Base-by-base conservation (phyloP, 2,113 vertebrate genomes). In the Circaetus cinerascens region DNA sequence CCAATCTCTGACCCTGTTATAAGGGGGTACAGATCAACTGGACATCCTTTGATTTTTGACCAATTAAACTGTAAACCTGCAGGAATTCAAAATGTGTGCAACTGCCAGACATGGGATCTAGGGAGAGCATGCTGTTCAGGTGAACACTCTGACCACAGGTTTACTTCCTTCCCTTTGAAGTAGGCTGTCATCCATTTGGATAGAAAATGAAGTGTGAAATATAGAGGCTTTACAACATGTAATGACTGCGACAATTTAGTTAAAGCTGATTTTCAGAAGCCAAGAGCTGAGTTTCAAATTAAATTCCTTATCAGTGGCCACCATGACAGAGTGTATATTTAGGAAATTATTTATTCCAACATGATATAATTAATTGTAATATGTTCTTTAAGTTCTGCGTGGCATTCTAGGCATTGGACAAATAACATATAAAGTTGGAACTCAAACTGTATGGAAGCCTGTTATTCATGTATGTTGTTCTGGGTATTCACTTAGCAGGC, bases 201-300 rank as follows among this genome's bases (percentile, higher is more conserved):
- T 53, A 73, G 91, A 97, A 97, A 97, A 94, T 88, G 76, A 96
- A 95, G 96, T 91, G 95, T 95, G 96, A 97, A 97, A 97, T 96
- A 95, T 62, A 96, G 77, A 97, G 93, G 89, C 93, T 97, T 97
- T 95, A 97, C 73, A 81, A 95, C 74, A 3, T 82, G 95, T 97
- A 97, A 97, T 96, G 94, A 95, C 94, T 97, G 93, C 36, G 3
- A 95, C 97, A 97, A 95, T 97, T 97, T 93, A 94, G 96, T 96
- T 97, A 96, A 93, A 96, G 66, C 59, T 93, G 95, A 85, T 96
- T 97, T 95, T 95, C 94, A 82, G 93, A 95, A 96, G 84, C 73
- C 73, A 91, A 85, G 76, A 95, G 80, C 80, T 50, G 86, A 86
- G 66, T 96, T 97, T 89, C 51, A 91, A 91, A 97, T 97, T 95